Evolutionary conservation across 2,113 vertebrate species (phyloP).

Genomic region (Galeopterus variegatus): DNA sequence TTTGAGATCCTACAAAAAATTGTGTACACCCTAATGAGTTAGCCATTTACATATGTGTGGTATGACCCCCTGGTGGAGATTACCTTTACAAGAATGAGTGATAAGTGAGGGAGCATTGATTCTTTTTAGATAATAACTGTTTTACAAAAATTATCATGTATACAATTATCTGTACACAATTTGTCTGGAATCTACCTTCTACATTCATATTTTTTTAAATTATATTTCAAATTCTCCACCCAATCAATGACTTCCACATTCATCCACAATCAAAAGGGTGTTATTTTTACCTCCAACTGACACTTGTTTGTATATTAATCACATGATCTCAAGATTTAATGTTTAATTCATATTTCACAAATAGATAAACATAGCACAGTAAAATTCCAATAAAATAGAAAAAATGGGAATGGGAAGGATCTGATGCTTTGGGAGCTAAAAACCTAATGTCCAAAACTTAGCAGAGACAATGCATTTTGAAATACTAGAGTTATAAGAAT

Average conservation of each 20-base stretch:
- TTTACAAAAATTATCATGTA: not conserved
- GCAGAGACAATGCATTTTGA: not conserved
- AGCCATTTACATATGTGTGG: not conserved
- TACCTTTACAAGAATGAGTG: not conserved
- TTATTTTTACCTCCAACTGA: not conserved
- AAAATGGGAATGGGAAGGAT: not conserved
- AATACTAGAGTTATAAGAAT: not conserved
- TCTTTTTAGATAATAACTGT: not conserved
- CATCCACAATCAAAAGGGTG: not conserved
- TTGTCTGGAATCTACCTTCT: not conserved
- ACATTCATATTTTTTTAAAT: not conserved
- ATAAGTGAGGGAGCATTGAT: not conserved
- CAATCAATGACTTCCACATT: not conserved
- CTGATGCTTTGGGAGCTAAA: not conserved
- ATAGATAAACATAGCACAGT: not conserved
- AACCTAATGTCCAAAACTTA: not conserved
- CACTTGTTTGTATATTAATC: not conserved
- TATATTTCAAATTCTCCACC: not conserved
- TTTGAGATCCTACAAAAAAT: not conserved
- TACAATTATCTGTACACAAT: not conserved
- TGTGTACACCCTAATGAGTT: not conserved
- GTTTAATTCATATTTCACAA: slow-evolving; percentile 9
- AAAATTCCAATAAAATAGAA: not conserved
- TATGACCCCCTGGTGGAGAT: not conserved
- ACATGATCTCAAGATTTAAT: not conserved